Conservation (phyloP, 2,797 vertebrate genomes). For the Hapalemur alaotrensis region DNA sequence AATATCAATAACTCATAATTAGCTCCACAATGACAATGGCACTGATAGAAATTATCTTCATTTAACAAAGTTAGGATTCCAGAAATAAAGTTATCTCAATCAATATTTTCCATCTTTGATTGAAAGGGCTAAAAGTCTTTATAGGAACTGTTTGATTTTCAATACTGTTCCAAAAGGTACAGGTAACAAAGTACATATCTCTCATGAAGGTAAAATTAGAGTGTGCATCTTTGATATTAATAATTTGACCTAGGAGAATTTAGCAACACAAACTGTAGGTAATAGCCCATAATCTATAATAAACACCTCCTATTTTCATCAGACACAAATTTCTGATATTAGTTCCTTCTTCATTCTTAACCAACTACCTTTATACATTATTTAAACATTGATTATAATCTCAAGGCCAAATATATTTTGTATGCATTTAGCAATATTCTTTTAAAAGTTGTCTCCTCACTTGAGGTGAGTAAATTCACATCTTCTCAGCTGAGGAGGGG, state of each 20-base stretch:
- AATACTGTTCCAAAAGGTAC: not conserved
- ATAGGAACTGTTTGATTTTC: not conserved
- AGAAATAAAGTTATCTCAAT: not conserved
- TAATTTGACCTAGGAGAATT: not conserved
- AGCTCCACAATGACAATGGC: slow-evolving; percentile 1
- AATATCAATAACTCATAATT: slow-evolving; percentile 37
- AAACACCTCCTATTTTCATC: not conserved
- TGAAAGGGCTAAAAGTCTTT: not conserved
- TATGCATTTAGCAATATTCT: not conserved
- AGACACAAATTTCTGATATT: not conserved
- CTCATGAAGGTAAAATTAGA: not conserved
- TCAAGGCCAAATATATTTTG: not conserved
- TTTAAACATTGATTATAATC: not conserved
- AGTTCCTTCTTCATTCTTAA: not conserved
- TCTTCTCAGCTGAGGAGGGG: not conserved
- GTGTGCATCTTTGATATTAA: not conserved
- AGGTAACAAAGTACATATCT: not conserved
- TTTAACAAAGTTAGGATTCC: not conserved
- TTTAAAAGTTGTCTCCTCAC: not conserved
- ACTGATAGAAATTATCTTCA: not conserved
- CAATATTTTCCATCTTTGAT: not conserved
- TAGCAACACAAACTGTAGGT: not conserved
- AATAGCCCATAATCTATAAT: not conserved
- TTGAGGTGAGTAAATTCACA: not conserved
- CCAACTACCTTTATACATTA: not conserved